Evolutionary conservation across 2,888 invertebrate genomes (phyloP).

Genomic region (Taphrorychus bicolor): DNA sequence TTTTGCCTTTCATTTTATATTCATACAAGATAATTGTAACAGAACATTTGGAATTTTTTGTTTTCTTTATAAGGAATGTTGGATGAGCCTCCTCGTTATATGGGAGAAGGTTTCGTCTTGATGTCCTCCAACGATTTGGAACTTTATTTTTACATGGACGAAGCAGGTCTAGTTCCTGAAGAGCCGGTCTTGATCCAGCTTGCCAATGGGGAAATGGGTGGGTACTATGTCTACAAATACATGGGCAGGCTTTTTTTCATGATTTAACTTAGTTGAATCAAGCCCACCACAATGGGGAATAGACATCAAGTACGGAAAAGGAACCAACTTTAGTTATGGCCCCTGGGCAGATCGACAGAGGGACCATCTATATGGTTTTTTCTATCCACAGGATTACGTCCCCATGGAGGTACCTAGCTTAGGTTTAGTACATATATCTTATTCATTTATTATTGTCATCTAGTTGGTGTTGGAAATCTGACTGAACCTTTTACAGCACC

Average conservation of each 20-base stretch:
- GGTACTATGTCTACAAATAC: not conserved
- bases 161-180: conserved; percentile 91
- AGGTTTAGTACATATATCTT: not conserved
- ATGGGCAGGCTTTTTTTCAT: not conserved
- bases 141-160: conserved; percentile 97
- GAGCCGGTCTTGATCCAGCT: conserved; percentile 88
- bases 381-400: conserved; percentile 90
- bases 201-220: conserved; percentile 85
- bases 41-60: not conserved
- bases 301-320: conserved; percentile 94
- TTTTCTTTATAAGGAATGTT: conserved; percentile 66
- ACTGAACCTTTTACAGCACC: no score
- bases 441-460: not conserved
- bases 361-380: conserved; percentile 93
- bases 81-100: conserved; percentile 94
- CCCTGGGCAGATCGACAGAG: conserved; percentile 99
- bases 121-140: conserved; percentile 95
- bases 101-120: conserved; percentile 98
- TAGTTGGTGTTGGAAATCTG: no score
- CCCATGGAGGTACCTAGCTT: conserved; percentile 64
- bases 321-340: conserved; percentile 96
- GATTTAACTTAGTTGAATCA: conserved; percentile 84
- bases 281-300: conserved; percentile 96
- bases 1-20: no score
- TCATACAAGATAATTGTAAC: not conserved